Conservation (phyloP, 2,888 invertebrate genomes). For the Sinhomidia bicolor region DNA sequence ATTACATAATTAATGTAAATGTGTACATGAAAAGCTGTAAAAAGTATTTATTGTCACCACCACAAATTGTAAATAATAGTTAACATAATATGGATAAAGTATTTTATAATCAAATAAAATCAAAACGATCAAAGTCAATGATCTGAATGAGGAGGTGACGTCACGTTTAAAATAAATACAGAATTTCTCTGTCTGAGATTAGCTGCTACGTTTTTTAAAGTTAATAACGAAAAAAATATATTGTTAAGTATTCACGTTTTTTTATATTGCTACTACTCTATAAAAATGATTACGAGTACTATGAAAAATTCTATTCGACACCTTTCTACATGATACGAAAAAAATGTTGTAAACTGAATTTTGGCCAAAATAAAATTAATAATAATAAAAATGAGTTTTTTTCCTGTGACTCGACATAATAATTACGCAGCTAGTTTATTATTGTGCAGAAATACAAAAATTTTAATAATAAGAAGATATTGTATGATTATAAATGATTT, state of each 20-base stretch:
- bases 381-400: neutral
- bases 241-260: neutral
- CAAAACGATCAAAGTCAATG: too few relatives aligned
- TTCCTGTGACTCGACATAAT: neutral
- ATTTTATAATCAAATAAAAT: too few relatives aligned
- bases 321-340: neutral
- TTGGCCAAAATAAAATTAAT: constrained; percentile 30
- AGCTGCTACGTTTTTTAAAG: neutral
- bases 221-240: too few relatives aligned
- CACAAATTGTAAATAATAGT: neutral
- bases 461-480: too few relatives aligned
- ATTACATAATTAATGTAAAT: too few relatives aligned
- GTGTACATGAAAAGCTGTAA: neutral
- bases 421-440: neutral
- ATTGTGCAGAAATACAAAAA: neutral
- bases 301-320: neutral
- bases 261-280: constrained; percentile 10
- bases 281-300: neutral
- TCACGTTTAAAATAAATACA: neutral
- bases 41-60: neutral
- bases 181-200: constrained; percentile 19
- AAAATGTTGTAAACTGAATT: constrained; percentile 17
- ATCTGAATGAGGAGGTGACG: too few relatives aligned
- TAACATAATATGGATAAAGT: too few relatives aligned
- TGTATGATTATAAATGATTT: too few relatives aligned